Conservation (phyloP, 2,888 invertebrate genomes). For the Syrista parreyssii region DNA sequence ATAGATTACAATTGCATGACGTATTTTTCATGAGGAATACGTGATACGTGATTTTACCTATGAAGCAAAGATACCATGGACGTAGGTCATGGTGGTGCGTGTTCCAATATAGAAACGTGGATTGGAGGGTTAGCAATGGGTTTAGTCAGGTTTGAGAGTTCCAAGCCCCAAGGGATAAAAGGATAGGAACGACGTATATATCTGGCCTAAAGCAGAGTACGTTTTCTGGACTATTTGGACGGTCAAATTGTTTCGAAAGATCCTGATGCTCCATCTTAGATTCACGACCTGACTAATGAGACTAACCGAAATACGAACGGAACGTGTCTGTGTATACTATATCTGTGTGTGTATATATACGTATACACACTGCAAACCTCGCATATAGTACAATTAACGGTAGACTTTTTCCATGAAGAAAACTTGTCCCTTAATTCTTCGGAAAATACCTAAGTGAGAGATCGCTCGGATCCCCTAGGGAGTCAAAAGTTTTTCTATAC, state of each 20-base stretch:
- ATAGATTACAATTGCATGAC: no score
- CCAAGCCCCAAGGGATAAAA: neutral
- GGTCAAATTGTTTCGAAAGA: constrained; percentile 17
- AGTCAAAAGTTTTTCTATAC: neutral
- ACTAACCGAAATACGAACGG: constrained; percentile 39
- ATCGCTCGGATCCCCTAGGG: neutral
- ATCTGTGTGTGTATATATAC: no score
- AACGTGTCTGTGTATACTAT: neutral
- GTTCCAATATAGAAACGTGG: neutral
- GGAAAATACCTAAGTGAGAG: neutral
- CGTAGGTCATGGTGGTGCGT: neutral
- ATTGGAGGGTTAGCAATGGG: neutral
- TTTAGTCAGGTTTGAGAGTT: neutral
- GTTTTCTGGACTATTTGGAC: neutral
- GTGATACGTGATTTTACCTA: neutral
- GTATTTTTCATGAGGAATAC: no score
- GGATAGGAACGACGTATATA: neutral
- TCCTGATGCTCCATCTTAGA: neutral
- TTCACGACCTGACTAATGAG: constrained; percentile 30
- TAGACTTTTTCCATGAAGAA: neutral
- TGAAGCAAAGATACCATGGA: neutral
- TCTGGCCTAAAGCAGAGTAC: neutral
- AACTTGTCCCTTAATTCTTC: neutral
- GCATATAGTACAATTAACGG: no score
- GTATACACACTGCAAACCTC: neutral